A percentile compares a stretch with the other conserved stretches of the same genome.
Evolutionary conservation across 2,797 vertebrate genomes (phyloP).

Genomic region (Hylomyscus alleni): DNA sequence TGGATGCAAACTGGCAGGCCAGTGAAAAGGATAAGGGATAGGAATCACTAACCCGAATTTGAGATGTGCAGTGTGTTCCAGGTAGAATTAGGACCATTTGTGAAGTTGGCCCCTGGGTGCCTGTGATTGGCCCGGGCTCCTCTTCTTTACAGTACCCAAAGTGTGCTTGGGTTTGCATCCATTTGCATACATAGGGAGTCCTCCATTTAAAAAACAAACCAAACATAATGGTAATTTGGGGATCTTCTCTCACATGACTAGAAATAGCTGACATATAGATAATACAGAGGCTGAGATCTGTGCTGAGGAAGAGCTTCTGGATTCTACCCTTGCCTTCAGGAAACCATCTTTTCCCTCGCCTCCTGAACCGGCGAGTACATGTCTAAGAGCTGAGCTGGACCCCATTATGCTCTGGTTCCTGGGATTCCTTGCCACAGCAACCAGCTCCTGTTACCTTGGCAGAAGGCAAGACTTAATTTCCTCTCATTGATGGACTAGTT

Average conservation of each 20-base stretch:
- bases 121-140: neutral
- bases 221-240: neutral
- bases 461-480: neutral
- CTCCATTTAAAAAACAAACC: conserved; percentile 31
- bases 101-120: neutral
- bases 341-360: neutral
- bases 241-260: neutral
- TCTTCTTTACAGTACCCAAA: neutral
- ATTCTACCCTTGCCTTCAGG: neutral
- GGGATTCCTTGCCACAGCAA: neutral
- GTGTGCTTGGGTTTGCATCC: neutral
- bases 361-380: neutral
- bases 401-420: neutral
- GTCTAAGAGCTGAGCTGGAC: neutral
- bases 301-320: neutral
- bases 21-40: neutral
- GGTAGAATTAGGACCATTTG: too few relatives aligned
- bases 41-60: neutral
- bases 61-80: accelerated
- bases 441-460: conserved; percentile 7
- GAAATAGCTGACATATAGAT: neutral
- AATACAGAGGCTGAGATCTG: neutral
- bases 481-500: neutral
- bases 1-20: neutral
- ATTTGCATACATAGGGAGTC: neutral